Conservation (phyloP, 2,888 invertebrate genomes). For the Thereva nobilitata region DNA sequence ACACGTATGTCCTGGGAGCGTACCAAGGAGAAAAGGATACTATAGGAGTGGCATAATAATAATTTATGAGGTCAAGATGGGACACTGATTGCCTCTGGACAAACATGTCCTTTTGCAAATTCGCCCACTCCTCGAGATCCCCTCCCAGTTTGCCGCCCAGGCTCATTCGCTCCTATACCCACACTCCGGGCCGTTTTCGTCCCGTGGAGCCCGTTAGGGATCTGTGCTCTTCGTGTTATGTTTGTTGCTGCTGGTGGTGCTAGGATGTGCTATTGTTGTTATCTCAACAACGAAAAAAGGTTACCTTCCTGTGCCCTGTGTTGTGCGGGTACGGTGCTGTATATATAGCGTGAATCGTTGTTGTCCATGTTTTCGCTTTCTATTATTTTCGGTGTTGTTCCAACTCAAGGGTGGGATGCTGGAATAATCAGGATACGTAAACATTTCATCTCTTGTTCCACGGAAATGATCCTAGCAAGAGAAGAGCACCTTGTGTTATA, state of each 20-base stretch:
- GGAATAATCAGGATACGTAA: slow-evolving; percentile 41
- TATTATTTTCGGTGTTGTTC: slow-evolving; percentile 31
- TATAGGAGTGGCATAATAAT: slow-evolving; percentile 41
- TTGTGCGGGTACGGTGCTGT: not conserved
- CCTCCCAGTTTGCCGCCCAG: not conserved
- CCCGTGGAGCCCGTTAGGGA: not conserved
- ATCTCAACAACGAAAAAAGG: slow-evolving; percentile 24
- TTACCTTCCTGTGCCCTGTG: slow-evolving; percentile 6
- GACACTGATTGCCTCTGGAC: slow-evolving; percentile 42
- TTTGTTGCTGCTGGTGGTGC: slow-evolving; percentile 34
- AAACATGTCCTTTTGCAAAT: slow-evolving; percentile 35
- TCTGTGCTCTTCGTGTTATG: slow-evolving; percentile 29
- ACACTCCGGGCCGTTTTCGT: not conserved
- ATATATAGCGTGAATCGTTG: slow-evolving; percentile 31
- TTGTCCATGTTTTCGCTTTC: slow-evolving; percentile 35
- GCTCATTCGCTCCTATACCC: no score
- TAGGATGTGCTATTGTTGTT: slow-evolving; percentile 27
- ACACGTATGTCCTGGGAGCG: slow-evolving; percentile 14
- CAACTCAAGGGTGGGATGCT: slow-evolving; percentile 36
- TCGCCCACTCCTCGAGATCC: not conserved
- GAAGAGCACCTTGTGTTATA: slow-evolving; percentile 37
- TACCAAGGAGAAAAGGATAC: slow-evolving; percentile 25
- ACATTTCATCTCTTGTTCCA: slow-evolving; percentile 36
- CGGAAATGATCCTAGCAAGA: slow-evolving; percentile 29
- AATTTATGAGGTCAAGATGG: slow-evolving; percentile 43